Conservation (phyloP, 2,113 vertebrate species). For the Myotis davidii region DNA sequence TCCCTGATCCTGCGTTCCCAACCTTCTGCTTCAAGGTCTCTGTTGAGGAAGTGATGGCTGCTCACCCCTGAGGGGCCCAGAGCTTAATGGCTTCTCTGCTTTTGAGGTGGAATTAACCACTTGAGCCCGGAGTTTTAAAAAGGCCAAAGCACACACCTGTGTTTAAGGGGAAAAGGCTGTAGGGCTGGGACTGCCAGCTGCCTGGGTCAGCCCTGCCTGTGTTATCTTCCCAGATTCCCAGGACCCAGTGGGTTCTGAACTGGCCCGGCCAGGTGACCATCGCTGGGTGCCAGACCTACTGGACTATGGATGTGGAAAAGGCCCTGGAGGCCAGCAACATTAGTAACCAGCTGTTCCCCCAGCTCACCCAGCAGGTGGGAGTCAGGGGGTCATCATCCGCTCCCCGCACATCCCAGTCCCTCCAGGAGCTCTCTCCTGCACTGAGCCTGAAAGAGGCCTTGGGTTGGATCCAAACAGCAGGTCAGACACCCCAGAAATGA, state of each 20-base stretch:
- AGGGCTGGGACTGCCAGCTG: not conserved
- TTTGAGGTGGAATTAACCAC: not conserved
- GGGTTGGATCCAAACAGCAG: not conserved
- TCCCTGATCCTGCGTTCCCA: not conserved
- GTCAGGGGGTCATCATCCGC: not conserved
- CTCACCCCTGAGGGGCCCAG: not conserved
- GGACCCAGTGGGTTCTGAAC: slow-evolving; percentile 90
- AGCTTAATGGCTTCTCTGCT: not conserved
- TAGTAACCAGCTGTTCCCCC: slow-evolving; percentile 87
- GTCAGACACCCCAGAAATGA: not conserved
- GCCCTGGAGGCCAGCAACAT: slow-evolving; percentile 89
- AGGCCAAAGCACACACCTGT: not conserved
- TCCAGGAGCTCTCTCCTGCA: not conserved
- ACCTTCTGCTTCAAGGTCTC: not conserved
- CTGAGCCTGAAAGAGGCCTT: not conserved
- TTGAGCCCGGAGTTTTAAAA: not conserved
- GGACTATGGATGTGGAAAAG: slow-evolving; percentile 92
- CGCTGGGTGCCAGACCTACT: slow-evolving; percentile 94
- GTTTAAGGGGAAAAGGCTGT: not conserved
- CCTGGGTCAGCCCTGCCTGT: not conserved
- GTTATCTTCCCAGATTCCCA: slow-evolving; percentile 80
- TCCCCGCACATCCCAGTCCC: not conserved
- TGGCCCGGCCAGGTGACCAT: slow-evolving; percentile 98
- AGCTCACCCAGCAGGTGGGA: slow-evolving; percentile 89
- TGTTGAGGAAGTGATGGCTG: not conserved